phyloP scores from a whole-genome alignment of 2,113 vertebrate species.

The Takifugu bimaculatus region DNA sequence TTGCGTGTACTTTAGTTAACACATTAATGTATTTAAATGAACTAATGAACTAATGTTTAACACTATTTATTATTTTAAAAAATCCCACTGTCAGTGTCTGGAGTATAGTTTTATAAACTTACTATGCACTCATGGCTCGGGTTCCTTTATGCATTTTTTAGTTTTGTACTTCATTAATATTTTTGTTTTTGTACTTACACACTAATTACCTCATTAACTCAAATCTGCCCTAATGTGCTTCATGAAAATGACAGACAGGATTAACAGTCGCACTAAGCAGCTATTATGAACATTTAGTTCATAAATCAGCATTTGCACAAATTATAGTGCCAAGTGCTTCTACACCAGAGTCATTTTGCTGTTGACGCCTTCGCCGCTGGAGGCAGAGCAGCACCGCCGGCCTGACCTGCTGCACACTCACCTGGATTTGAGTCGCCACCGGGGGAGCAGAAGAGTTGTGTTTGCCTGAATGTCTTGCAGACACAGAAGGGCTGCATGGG shows the following conservation, averaged over 20 bases:
- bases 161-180: conserved; percentile 17
- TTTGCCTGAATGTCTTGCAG: conserved; percentile 54
- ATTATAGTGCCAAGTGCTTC: conserved; percentile 40
- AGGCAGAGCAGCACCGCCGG: too few species aligned
- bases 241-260: conserved; percentile 69
- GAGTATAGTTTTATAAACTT: too few species aligned
- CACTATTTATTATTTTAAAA: too few species aligned
- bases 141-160: background rate
- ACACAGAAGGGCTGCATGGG: conserved; percentile 48
- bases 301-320: conserved; percentile 77
- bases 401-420: conserved; percentile 60
- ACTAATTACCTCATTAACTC: conserved; percentile 76
- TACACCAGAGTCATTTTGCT: background rate
- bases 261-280: conserved; percentile 72
- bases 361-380: too few species aligned
- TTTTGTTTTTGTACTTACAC: conserved; percentile 62
- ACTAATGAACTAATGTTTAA: too few species aligned
- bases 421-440: conserved; percentile 45
- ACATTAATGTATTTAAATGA: too few species aligned
- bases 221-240: conserved; percentile 73
- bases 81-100: too few species aligned
- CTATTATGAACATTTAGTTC: conserved; percentile 76
- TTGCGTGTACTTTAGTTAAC: too few species aligned
- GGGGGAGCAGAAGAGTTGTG: conserved; percentile 40
- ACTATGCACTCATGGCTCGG: background rate